phyloP scores from a whole-genome alignment of 2,113 vertebrate genomes.

The Diglossa brunneiventris region DNA sequence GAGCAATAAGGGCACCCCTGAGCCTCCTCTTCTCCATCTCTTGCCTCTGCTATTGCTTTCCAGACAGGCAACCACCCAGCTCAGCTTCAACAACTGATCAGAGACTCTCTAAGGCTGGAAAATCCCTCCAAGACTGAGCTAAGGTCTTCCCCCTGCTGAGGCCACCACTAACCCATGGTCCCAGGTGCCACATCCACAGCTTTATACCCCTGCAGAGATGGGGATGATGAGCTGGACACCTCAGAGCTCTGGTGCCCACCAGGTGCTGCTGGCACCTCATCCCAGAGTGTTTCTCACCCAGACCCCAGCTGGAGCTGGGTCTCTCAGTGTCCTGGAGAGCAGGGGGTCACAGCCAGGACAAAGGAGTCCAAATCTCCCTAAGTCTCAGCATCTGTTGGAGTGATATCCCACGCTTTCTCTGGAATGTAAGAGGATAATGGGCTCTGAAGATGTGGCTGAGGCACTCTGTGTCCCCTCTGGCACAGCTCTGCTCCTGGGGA shows the following conservation, averaged over 20 bases:
- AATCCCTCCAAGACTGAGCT: background rate
- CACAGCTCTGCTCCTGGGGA: background rate
- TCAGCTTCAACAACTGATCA: background rate
- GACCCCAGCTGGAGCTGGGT: background rate
- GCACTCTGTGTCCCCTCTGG: background rate
- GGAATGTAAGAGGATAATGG: too few relatives aligned
- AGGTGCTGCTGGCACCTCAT: fast-evolving
- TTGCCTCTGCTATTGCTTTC: background rate
- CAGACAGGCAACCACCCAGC: too few relatives aligned
- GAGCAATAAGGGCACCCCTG: too few relatives aligned
- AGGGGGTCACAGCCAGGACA: fast-evolving
- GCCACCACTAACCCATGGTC: background rate
- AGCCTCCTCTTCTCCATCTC: background rate
- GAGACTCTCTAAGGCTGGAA: background rate
- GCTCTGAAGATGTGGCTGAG: fast-evolving
- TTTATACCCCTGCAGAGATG: fast-evolving
- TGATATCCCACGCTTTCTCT: fast-evolving
- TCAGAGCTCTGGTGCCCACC: background rate
- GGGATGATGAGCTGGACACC: background rate
- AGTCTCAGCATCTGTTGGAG: background rate
- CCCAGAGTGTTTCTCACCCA: fast-evolving
- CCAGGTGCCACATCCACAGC: background rate
- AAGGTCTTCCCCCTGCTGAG: background rate
- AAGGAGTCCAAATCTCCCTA: fast-evolving
- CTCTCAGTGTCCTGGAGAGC: background rate